Base-by-base conservation (phyloP, 2,797 vertebrate species). In the Sebastes miniatus region DNA sequence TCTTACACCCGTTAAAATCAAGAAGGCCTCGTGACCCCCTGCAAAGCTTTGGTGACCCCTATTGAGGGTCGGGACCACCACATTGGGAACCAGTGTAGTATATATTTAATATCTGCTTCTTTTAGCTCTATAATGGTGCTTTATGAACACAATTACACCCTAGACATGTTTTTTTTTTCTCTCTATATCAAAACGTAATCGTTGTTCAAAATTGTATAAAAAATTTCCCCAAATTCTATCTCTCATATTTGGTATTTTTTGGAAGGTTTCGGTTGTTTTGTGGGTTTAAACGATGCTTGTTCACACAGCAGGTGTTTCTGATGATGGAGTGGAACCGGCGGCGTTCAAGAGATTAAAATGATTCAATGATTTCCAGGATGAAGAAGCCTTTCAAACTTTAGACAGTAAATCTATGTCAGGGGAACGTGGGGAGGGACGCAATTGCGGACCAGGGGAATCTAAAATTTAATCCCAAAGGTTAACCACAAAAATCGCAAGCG, bases 21-120 rank as follows among this genome's bases (percentile, higher is more conserved):
- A 47, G 16, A 20, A 18, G 7, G 3, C 43, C 43, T 47, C 1
- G 16, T 47, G 43, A 47, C 43, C 16, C 43, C 43, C 16, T 0
- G 43, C 43, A 47, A 47, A 47, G 1, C 43, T 18, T 47, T 47
- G 43, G 43, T 7, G 43, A 47, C 43, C 16, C 16, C 7, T 47
- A 20, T 0, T 8, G 43, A 36, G 43, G 3, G 43, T 47, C 16
- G 7, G 43, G 7, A 47, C 16, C 43, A 16, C 43, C 43, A 0
- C 0, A 7, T 47, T 47, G 7, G 43, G 43, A 47, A 4, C 43
- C 43, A 47, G 16, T 18, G 1, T 0, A 47, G 1, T 2, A 18
- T 47, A 18, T 52, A 7, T 8, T n/a, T 12, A 9, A 54, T 5
- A 75, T 65, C 27, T 59, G n/a, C 47, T 32, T 32, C n/a, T 8